Base-by-base conservation (phyloP, 2,888 invertebrate genomes). In the Flexamia atlantica region DNA sequence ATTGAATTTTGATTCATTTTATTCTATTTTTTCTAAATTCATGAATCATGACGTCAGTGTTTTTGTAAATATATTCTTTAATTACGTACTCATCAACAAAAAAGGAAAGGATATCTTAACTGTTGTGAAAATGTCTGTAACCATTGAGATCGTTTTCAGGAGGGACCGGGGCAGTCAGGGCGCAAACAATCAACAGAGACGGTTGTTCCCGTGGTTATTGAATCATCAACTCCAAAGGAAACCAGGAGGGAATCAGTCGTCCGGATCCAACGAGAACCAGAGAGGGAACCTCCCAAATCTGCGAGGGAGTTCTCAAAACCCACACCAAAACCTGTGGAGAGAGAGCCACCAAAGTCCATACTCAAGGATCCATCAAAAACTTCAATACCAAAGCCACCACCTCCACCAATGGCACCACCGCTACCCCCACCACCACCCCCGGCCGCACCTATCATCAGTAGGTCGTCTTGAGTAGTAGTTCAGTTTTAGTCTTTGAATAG, bases 391-490 rank as follows among this genome's bases (percentile, higher is more conserved):
- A 82, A 82, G 30, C 83, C 80, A 36, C 85, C 85, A n/a, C 84
- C 86, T 17, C 83, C 86, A 1, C 86, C 85, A 0, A 84, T 83
- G 23, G 76, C 82, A 50, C 84, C 85, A 32, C 74, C 82, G 5
- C 80, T 83, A 12, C 83, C 82, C 10, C 82, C 83, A 1, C 79
- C 50, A 20, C 85, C 85, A 0, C 85, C 86, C 1, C 46, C 40
- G 25, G 28, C 23, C 25, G n/a, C 74, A 0, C 74, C 83, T 2
- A 28, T 76, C 25, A 42, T 53, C 14, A 83, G 57, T 76, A 57
- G 32, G 74, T 76, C 20, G 46, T 42, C 46, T 32, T 32, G 36
- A n/a, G n/a, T n/a, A n/a, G n/a, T n/a, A n/a, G n/a, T n/a, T n/a
- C n/a, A n/a, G n/a, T n/a, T n/a, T n/a, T n/a, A n/a, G n/a, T n/a